These are phyloP conservation scores for Gasterosteus aculeatus DNA, from an alignment of 2,113 vertebrate genomes.

Conservation along the genomic window DNA sequence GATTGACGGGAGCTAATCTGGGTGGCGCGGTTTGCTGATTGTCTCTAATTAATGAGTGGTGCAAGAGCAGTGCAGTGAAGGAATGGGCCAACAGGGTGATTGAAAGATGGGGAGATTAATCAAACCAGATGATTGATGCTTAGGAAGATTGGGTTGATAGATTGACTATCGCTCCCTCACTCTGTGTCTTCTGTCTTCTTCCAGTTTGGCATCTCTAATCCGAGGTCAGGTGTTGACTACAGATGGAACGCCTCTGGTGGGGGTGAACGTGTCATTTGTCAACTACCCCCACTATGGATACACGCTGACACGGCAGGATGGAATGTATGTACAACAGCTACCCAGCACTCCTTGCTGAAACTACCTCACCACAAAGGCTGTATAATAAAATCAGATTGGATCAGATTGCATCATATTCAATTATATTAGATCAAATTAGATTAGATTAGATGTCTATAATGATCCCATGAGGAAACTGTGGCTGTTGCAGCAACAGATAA, in stretches of 20 bases:
- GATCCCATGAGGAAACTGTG: slow-evolving; percentile 29
- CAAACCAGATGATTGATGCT: slow-evolving; percentile 67
- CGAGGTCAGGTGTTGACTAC: slow-evolving; percentile 97
- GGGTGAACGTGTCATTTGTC: slow-evolving; percentile 98
- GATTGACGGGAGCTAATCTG: slow-evolving; percentile 65
- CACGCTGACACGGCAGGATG: slow-evolving; percentile 97
- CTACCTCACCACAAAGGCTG: slow-evolving; percentile 62
- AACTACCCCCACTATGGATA: slow-evolving; percentile 98
- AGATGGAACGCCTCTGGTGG: slow-evolving; percentile 96
- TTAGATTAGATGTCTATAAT: slow-evolving; percentile 44
- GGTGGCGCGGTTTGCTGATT: slow-evolving; percentile 60
- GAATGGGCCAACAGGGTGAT: slow-evolving; percentile 66
- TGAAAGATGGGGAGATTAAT: slow-evolving; percentile 71
- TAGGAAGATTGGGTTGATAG: slow-evolving; percentile 37
- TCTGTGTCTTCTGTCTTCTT: slow-evolving; percentile 70
- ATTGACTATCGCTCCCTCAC: slow-evolving; percentile 44
- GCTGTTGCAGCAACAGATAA: slow-evolving; percentile 31
- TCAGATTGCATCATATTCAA: slow-evolving; percentile 41
- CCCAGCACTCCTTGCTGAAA: slow-evolving; percentile 54
- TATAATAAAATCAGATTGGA: slow-evolving; percentile 44
- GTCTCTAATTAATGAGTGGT: slow-evolving; percentile 70
- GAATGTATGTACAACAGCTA: slow-evolving; percentile 89
- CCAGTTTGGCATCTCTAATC: slow-evolving; percentile 94
- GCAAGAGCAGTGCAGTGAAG: slow-evolving; percentile 59
- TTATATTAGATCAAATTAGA: slow-evolving; percentile 52